Percentiles rank a stretch among this genome's conserved stretches.
Evolutionary conservation across 2,113 vertebrate genomes (phyloP).

Genomic region (Nannospalax galili): DNA sequence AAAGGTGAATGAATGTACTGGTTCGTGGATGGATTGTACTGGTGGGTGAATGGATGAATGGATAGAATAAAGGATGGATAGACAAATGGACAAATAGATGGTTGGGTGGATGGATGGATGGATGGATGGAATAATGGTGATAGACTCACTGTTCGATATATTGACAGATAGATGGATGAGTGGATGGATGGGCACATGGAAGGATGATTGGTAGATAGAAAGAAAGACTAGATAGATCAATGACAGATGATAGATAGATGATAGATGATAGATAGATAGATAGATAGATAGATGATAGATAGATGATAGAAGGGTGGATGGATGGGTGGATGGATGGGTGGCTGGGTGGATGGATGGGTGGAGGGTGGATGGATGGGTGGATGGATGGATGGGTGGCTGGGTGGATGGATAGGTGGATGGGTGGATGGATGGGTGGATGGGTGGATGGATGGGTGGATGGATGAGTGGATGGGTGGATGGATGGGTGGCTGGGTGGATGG

Average conservation of each 20-base stretch:
- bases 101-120: too few relatives aligned
- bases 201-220: not conserved
- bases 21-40: not conserved
- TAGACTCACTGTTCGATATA: too few relatives aligned
- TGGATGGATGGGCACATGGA: not conserved
- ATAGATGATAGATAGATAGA: not conserved
- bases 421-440: not conserved
- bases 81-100: too few relatives aligned
- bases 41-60: not conserved
- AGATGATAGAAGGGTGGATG: not conserved
- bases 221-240: too few relatives aligned
- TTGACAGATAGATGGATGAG: not conserved
- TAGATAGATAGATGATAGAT: not conserved
- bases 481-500: not conserved
- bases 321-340: not conserved
- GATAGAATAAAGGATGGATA: not conserved
- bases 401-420: not conserved
- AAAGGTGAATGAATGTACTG: too few relatives aligned
- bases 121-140: rapidly evolving
- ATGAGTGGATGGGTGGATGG: not conserved
- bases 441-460: not conserved
- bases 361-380: not conserved
- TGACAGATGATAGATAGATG: not conserved
- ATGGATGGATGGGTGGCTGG: not conserved
- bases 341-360: not conserved